phyloP scores from a whole-genome alignment of 2,113 vertebrate genomes.

The Dryoscopus gambensis region DNA sequence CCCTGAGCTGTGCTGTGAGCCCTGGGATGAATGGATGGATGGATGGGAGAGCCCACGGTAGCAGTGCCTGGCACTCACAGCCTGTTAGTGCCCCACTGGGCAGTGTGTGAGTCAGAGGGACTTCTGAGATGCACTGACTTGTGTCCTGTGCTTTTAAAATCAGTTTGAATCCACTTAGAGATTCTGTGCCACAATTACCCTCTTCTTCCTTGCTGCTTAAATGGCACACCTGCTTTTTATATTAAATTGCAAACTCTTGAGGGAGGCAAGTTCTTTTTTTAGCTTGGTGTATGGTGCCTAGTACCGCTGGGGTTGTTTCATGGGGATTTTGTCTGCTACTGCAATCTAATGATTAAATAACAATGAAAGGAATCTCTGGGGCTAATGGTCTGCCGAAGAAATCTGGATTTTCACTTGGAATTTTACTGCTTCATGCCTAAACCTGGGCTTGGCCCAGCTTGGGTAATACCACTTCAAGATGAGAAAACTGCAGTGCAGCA shows the following conservation, averaged over 20 bases:
- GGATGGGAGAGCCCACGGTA: accelerated
- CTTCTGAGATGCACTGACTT: neutral
- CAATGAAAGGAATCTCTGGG: neutral
- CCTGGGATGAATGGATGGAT: neutral
- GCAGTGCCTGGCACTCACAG: neutral
- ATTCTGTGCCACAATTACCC: neutral
- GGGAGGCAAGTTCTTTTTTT: neutral
- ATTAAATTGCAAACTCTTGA: neutral
- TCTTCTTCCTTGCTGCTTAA: neutral
- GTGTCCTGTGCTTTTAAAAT: neutral
- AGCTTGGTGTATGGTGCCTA: neutral
- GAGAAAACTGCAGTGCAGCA: neutral
- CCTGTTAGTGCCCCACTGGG: neutral
- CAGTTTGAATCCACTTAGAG: neutral
- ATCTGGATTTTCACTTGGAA: conserved; percentile 4
- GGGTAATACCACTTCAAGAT: neutral
- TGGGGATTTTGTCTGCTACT: neutral
- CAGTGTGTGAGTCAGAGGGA: neutral
- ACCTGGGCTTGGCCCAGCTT: neutral
- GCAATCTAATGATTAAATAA: conserved; percentile 20
- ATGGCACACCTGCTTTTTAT: neutral
- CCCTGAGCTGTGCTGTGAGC: neutral
- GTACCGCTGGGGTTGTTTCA: neutral
- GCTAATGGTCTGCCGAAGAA: neutral
- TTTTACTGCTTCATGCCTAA: neutral